A percentile compares a stretch with the other conserved stretches of the same genome.
Conservation (phyloP, 2,888 invertebrate genomes). For the Abscondita cerata region DNA sequence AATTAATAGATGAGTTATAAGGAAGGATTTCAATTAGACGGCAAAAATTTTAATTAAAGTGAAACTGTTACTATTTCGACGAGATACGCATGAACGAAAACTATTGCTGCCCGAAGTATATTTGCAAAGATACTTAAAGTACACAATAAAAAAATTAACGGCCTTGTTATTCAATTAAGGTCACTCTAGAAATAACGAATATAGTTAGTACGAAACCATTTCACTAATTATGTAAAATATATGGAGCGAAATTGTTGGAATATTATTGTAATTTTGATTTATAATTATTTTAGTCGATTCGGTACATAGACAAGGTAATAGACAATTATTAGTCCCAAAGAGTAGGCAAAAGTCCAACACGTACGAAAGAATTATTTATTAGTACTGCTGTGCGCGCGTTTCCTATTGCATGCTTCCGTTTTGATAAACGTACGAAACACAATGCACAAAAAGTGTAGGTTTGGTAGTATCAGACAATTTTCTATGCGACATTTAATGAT, state of each 20-base stretch:
- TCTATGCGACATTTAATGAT: slow-evolving; percentile 50
- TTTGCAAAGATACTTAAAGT: no score
- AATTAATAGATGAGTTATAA: no score
- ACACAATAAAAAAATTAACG: no score
- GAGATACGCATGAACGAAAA: no score
- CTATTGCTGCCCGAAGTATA: no score
- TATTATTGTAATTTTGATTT: neutral
- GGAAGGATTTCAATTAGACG: no score
- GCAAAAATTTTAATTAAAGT: no score
- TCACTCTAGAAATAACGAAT: no score
- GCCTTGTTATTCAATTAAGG: no score
- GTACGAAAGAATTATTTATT: slow-evolving; percentile 17
- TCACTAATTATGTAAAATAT: slow-evolving; percentile 1
- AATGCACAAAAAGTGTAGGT: neutral
- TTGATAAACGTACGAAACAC: neutral
- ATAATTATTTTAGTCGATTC: slow-evolving; percentile 17
- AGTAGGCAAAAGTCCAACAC: slow-evolving; percentile 30
- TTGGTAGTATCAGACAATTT: neutral
- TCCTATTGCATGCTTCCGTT: slow-evolving; percentile 12
- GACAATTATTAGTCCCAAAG: slow-evolving; percentile 28
- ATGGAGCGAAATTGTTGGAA: neutral
- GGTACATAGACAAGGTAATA: slow-evolving; percentile 21
- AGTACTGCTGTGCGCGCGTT: slow-evolving; percentile 15
- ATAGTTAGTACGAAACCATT: no score
- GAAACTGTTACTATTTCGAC: no score